Base-by-base conservation (phyloP, 2,888 invertebrate genomes). In the Catocala nupta region DNA sequence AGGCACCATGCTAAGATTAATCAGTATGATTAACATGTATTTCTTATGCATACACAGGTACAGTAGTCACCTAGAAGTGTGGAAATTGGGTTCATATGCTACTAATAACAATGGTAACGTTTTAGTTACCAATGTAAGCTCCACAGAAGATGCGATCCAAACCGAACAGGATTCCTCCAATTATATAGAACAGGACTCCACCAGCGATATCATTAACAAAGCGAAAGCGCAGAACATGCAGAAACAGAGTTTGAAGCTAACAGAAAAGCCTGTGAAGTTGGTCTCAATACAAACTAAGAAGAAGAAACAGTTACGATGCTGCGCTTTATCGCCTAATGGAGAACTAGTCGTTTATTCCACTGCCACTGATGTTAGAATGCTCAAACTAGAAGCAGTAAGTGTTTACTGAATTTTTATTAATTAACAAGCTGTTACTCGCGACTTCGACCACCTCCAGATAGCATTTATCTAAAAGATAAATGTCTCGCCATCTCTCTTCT, bases 261-360 rank as follows among this genome's bases (percentile, higher is more conserved):
- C 87, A 13, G 91, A 94, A 9, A 95, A 95, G 66, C 96, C 97
- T 0, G 89, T 96, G 45, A 97, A 97, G 82, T 84, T 98, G 43
- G 86, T 97, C 1, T 94, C 96, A 63, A 85, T 98, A 39, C 95
- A 96, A 73, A 95, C 96, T 5, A 95, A 96, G 77, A 90, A 94
- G 10, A 94, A 95, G 3, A 96, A 96, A 75, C 94, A 94, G n/a
- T 96, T 98, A 36, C 90, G 96, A 6, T 96, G 96, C 71, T 96
- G 96, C 71, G 95, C 96, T 10, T 90, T 98, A 6, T 97, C 97
- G 5, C 95, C 95, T 2, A 95, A 96, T 83, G 97, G 96, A 0
- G 95, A 95, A 66, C 96, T 96, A 90, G 93, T 98, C 16, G 96
- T 96, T 6, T 98, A 97, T 85, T 96, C 98, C 0, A 97, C 97